Evolutionary conservation across 1,140 invertebrate genomes (phyloP).

Genomic region (Stegodyphus mimosarum): DNA sequence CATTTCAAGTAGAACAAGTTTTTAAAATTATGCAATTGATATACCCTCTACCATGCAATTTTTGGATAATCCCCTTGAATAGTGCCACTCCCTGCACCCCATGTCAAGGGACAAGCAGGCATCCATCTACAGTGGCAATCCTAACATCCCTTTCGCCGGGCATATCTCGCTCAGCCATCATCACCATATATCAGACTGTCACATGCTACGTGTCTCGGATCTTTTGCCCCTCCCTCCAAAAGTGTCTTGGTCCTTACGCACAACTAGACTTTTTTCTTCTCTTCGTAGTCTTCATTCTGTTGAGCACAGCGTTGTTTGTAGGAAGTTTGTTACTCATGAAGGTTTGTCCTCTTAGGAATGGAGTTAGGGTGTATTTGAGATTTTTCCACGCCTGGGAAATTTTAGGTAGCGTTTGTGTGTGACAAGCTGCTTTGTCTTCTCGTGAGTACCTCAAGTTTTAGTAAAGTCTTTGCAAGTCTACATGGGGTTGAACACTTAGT

Average conservation of each 20-base stretch:
- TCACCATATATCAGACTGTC: slow-evolving; percentile 54
- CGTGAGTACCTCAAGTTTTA: not conserved
- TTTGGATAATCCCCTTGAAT: not conserved
- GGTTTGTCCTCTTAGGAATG: slow-evolving; percentile 26
- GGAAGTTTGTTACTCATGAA: slow-evolving; percentile 9
- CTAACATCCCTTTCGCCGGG: slow-evolving; percentile 36
- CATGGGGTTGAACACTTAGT: too few species aligned
- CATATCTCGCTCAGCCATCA: slow-evolving; percentile 50
- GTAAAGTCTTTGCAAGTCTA: too few species aligned
- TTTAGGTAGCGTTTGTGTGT: slow-evolving; percentile 23
- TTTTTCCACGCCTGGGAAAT: slow-evolving; percentile 32
- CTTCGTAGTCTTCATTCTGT: not conserved
- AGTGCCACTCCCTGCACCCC: not conserved
- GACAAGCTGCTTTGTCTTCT: not conserved
- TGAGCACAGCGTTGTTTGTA: slow-evolving; percentile 33
- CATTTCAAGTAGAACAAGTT: too few species aligned
- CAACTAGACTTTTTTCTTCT: slow-evolving; percentile 19
- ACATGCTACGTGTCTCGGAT: slow-evolving; percentile 48
- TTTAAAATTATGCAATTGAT: too few species aligned
- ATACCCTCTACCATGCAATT: not conserved
- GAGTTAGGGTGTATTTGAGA: slow-evolving; percentile 31
- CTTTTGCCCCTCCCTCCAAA: slow-evolving; percentile 24
- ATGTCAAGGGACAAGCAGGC: slow-evolving; percentile 24
- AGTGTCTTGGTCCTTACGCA: slow-evolving; percentile 29
- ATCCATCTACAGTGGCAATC: slow-evolving; percentile 46